Base-by-base conservation (phyloP, 2,797 vertebrate species). In the Alauda arvensis region DNA sequence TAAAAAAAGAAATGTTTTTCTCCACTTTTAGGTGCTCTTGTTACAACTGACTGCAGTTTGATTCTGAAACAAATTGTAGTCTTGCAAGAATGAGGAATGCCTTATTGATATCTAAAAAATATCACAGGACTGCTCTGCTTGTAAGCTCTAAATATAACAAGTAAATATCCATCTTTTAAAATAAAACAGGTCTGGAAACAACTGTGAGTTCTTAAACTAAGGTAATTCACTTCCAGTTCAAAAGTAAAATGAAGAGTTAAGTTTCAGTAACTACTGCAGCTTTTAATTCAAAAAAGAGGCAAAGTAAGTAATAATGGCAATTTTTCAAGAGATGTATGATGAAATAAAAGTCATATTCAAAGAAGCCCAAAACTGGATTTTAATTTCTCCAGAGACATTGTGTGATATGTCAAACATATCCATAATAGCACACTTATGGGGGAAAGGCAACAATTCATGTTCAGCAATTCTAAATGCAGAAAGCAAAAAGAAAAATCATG, bases 401-500 rank as follows among this genome's bases (percentile, higher is more conserved):
- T 49, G 53, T 6, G 18, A 45, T 52, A 60, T 16, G 28, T 53
- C 68, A 52, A 55, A 78, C 31, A 63, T 23, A 65, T 7, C 56
- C 1, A 5, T 19, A 75, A 80, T 19, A 84, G n/a, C 49, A 85
- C 71, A 78, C 48, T 80, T 66, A 95, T 84, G 93, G 87, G 93
- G 93, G 86, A 94, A 93, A 95, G 75, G 79, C 71, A 90, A 26
- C 12, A 81, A 62, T 43, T 79, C 53, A 29, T 24, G 39, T 85
- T 75, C 56, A 84, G 59, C 88, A 92, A 61, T 78, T 92, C 34
- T 76, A 82, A 62, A 83, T 9, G 37, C 59, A 85, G 1, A 56
- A 91, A 60, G 42, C n/a, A 84, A 70, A 77, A 62, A 65, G 31
- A 63, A 74, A 61, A 61, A 69, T 18, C 92, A 94, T 95, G 95